Conservation (phyloP, 2,888 invertebrate species). For the Acanthosepion pharaonis region DNA sequence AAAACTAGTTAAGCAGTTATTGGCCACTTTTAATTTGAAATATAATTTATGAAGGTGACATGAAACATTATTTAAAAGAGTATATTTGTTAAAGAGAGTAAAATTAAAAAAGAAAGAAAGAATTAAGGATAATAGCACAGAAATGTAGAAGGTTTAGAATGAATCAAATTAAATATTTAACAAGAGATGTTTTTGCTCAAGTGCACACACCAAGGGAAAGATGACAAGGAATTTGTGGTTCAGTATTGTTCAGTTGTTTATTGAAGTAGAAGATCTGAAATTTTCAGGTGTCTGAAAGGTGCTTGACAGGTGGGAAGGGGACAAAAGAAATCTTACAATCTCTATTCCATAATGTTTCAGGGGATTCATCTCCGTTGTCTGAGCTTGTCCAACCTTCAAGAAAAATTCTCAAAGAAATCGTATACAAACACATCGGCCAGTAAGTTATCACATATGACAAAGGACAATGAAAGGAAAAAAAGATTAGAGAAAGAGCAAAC, state of each 20-base stretch:
- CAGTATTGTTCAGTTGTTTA: not conserved
- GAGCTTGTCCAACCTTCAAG: slow-evolving; percentile 12
- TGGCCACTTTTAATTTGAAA: too few relatives aligned
- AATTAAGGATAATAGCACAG: not conserved
- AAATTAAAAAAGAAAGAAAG: not conserved
- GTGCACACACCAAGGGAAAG: not conserved
- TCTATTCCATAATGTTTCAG: slow-evolving; percentile 8
- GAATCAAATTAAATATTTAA: not conserved
- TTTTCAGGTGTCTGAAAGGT: slow-evolving; percentile 18
- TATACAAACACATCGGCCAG: not conserved
- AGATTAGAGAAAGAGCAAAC: not conserved
- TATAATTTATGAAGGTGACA: too few relatives aligned
- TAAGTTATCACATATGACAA: not conserved
- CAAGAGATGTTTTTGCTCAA: not conserved
- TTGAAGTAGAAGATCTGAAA: not conserved
- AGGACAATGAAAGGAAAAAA: not conserved
- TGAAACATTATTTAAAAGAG: too few relatives aligned
- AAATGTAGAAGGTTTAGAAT: not conserved
- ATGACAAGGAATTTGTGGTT: not conserved
- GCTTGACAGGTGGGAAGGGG: not conserved
- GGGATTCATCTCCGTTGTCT: slow-evolving; percentile 21
- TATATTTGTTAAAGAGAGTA: not conserved
- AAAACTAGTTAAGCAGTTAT: too few relatives aligned
- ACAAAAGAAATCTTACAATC: slow-evolving; percentile 21
- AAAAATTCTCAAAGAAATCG: slow-evolving; percentile 12